A percentile compares a stretch with the other conserved stretches of the same genome.
phyloP scores from a whole-genome alignment of 2,888 invertebrate genomes.

The Epinotia nisella region DNA sequence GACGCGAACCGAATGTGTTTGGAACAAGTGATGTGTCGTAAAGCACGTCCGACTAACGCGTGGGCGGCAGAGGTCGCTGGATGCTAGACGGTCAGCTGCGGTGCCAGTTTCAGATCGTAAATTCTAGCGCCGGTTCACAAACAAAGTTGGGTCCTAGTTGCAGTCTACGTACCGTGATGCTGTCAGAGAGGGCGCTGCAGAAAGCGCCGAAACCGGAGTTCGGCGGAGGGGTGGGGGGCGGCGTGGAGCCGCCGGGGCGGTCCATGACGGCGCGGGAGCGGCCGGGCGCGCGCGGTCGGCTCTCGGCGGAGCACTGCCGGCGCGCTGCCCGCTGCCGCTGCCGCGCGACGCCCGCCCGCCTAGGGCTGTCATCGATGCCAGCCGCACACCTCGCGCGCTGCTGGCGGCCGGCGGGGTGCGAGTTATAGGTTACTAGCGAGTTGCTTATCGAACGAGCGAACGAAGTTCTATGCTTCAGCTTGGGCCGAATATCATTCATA shows the following conservation, averaged over 20 bases:
- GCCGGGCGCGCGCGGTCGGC: constrained; percentile 47
- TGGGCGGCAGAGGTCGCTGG: constrained; percentile 44
- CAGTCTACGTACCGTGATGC: constrained; percentile 76
- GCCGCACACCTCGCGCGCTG: neutral
- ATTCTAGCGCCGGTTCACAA: constrained; percentile 24
- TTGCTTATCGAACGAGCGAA: no score
- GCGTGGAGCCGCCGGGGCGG: constrained; percentile 68
- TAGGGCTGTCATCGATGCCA: constrained; percentile 36
- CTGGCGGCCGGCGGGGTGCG: neutral
- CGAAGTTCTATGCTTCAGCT: no score
- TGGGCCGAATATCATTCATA: no score
- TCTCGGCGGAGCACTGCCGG: constrained; percentile 77
- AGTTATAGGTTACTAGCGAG: constrained; percentile 26
- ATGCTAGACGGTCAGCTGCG: constrained; percentile 40
- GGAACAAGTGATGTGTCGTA: constrained; percentile 56
- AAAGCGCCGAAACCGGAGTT: constrained; percentile 80
- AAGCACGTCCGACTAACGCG: constrained; percentile 50
- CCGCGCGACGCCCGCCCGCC: constrained; percentile 34
- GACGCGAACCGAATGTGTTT: constrained; percentile 64
- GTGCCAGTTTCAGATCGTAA: constrained; percentile 42
- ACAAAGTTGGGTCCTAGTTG: constrained; percentile 21
- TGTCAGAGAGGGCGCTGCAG: constrained; percentile 82
- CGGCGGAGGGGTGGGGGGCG: constrained; percentile 59
- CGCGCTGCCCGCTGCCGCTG: constrained; percentile 40
- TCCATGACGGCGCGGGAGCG: constrained; percentile 59